Evolutionary conservation across 1,140 invertebrate species (phyloP), one percentile per base, ranked within the genome.

Genomic region (Drosophila chauvacae): DNA sequence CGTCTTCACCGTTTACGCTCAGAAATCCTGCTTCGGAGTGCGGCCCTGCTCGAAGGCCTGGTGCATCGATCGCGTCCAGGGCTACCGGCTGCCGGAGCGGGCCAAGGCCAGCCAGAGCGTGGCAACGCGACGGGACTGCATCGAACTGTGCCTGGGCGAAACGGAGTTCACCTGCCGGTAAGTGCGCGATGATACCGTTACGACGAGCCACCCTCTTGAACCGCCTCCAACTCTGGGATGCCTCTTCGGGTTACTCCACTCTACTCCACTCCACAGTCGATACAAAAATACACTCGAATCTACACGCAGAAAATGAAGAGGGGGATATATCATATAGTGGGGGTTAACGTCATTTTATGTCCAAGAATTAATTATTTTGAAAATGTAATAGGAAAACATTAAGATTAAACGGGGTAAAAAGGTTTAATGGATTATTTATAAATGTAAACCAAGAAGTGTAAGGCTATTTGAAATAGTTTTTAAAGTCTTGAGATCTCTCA

Each of bases 1-100:
- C 33, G 97, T 98, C 65, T 98, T 98, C 93, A 98, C 97, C 37
- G 97, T 98, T 86, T 98, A 98, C 94, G 97, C 97, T 56, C 97
- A 98, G 93, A 98, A 98, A 94, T 97, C 96, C 69, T 98, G 97
- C 91, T 93, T 98, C 76, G 96, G 96, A 41, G 96, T 97, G 77
- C 96, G 96, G 81, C 96, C 97, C 59, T 98, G 97, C 93, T 96
- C 97, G 87, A 94, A 96, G 69, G 97, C 97, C 37, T 98, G 97
- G 97, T 96, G 96, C 93, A 97, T 97, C 93, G 97, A 98, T 93
- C 95, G 97, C 77, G 97, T 98, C 35, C 96, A 97, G 92, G 96
- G 96, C 86, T 96, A 97, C 93, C 94, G 95, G 80, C 94, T 97
- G 58, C 94, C 95, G 80, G 95, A 96, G 70, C 95, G 96, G 83